Evolutionary conservation across 2,113 vertebrate species (phyloP).

Genomic region (Dicentrarchus labrax): DNA sequence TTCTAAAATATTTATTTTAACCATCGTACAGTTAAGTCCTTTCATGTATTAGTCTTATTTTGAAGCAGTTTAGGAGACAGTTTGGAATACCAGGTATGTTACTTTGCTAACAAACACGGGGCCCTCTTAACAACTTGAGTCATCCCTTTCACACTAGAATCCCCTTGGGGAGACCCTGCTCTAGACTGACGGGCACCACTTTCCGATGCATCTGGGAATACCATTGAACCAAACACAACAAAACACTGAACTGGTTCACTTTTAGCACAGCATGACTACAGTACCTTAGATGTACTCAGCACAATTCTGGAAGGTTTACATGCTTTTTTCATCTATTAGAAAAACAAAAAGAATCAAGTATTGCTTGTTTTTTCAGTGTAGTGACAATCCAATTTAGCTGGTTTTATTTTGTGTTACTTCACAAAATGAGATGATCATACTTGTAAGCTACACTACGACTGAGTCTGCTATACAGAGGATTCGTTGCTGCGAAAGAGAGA

Average conservation of each 20-base stretch:
- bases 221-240: slow-evolving; percentile 71
- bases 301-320: slow-evolving; percentile 69
- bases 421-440: slow-evolving; percentile 48
- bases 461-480: slow-evolving; percentile 50
- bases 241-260: slow-evolving; percentile 70
- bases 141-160: slow-evolving; percentile 46
- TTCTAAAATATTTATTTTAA: slow-evolving; percentile 12
- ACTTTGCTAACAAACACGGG: slow-evolving; percentile 37
- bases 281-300: slow-evolving; percentile 62
- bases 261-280: slow-evolving; percentile 66
- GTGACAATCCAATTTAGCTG: slow-evolving; percentile 59
- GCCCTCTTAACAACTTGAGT: slow-evolving; percentile 59
- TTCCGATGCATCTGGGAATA: slow-evolving; percentile 64
- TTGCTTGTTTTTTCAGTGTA: slow-evolving; percentile 71
- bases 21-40: background rate
- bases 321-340: slow-evolving; percentile 54
- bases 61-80: slow-evolving; percentile 27
- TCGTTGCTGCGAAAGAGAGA: slow-evolving; percentile 19
- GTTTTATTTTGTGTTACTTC: slow-evolving; percentile 49
- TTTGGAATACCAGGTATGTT: slow-evolving; percentile 40
- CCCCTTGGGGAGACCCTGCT: slow-evolving; percentile 59
- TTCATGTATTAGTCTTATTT: slow-evolving; percentile 27
- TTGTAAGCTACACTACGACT: slow-evolving; percentile 65
- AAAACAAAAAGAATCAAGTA: slow-evolving; percentile 67
- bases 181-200: slow-evolving; percentile 57